Base-by-base conservation (phyloP, 1,140 invertebrate genomes). In the Drosophila albomicans region DNA sequence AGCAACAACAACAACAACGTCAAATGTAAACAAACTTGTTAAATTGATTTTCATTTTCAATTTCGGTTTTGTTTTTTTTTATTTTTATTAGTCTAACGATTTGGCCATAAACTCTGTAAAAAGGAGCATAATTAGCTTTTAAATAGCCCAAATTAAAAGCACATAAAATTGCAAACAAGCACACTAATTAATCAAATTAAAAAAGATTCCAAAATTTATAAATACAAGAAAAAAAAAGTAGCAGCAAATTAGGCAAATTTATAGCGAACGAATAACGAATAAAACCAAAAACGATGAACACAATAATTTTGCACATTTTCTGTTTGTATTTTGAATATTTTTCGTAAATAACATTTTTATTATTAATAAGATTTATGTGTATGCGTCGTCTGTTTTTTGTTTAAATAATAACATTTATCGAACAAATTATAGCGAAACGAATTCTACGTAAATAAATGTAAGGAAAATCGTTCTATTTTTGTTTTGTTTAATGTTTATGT, bases 311-410 rank as follows among this genome's bases (percentile, higher is more conserved):
- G 49, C 52, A 58, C 67, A 62, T 30, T 69, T 71, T 65, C 69
- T 28, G 16, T 41, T 79, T 54, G 49, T 52, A 35, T 35, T 30
- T 32, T 56, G 35, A 38, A 38, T 38, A 38, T 16, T 68, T 78
- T 82, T 64, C 41, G 41, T 43, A 45, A 65, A 68, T 75, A 88
- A 89, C 84, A 88, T 81, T 88, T 87, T 45, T 88, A 88, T 88
- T 88, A 78, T 48, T 73, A 72, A 72, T 65, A 67, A 74, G 54
- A 74, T 64, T 58, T 64, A 56, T 46, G 61, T 35, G 20, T 48
- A 56, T 67, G 57, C 38, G 13, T 68, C 48, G 57, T 62, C 16
- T 16, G 8, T 61, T 30, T 28, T 56, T 38, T 70, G 46, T 75
- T 58, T 66, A 65, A 76, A 72, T 71, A n/a, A 59, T 72, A 72